Conservation (phyloP, 2,797 vertebrate species). For the Sebastes melanostomus region DNA sequence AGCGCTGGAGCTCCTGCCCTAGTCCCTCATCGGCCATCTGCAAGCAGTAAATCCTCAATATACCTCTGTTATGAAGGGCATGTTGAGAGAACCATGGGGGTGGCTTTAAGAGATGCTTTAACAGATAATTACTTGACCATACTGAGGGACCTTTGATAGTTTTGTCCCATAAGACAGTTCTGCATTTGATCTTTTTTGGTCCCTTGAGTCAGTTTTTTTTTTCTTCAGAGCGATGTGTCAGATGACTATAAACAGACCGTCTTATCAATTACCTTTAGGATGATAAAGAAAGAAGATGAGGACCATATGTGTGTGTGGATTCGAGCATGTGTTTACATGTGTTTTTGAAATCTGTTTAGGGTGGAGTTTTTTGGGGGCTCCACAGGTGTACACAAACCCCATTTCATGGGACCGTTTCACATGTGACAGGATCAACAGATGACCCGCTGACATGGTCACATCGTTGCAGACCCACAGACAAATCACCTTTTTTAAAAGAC, state of each 20-base stretch:
- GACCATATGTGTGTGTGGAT: constrained; percentile 49
- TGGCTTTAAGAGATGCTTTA: constrained; percentile 75
- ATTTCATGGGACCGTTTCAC: constrained; percentile 48
- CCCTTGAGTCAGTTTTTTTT: constrained; percentile 19
- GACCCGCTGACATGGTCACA: constrained; percentile 64
- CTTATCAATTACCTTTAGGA: constrained; percentile 58
- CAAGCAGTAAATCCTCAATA: constrained; percentile 75
- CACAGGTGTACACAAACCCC: constrained; percentile 56
- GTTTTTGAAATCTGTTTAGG: constrained; percentile 52
- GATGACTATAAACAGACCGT: constrained; percentile 52
- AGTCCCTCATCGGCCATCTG: constrained; percentile 72
- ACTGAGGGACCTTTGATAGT: constrained; percentile 63
- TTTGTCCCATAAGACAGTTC: constrained; percentile 44
- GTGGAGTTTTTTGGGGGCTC: constrained; percentile 9
- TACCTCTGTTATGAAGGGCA: constrained; percentile 72
- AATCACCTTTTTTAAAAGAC: constrained; percentile 82
- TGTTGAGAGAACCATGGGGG: constrained; percentile 70
- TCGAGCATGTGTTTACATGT: constrained; percentile 56
- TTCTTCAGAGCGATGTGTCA: constrained; percentile 44
- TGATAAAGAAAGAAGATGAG: constrained; percentile 42
- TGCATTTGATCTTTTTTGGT: constrained; percentile 48
- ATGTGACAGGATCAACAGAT: constrained; percentile 61
- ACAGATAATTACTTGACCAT: constrained; percentile 79
- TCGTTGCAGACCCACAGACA: constrained; percentile 60
- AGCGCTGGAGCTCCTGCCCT: constrained; percentile 44